Percentiles rank a stretch among this genome's conserved stretches.
phyloP scores from a whole-genome alignment of 2,888 invertebrate genomes.

The Adelognathus sp. region DNA sequence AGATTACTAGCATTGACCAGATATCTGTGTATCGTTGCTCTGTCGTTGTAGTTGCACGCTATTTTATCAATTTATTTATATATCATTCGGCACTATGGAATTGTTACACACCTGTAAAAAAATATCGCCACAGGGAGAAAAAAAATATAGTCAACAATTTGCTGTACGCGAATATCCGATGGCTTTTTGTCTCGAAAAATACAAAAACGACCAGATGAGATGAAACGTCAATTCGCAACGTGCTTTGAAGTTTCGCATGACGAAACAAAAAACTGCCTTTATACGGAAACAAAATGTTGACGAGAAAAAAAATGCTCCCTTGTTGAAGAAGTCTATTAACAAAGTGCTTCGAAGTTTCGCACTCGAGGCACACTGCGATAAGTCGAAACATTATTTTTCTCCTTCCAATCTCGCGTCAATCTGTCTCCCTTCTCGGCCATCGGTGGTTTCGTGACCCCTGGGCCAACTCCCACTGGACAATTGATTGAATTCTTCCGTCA shows the following conservation, averaged over 20 bases:
- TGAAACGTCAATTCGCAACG: conserved; percentile 16
- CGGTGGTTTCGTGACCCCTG: conserved; percentile 11
- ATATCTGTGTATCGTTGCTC: conserved; percentile 20
- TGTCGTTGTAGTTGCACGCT: conserved; percentile 26
- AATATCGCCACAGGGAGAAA: not conserved
- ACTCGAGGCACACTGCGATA: conserved; percentile 16
- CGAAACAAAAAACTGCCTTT: not conserved
- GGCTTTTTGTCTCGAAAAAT: not conserved
- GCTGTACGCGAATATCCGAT: not conserved
- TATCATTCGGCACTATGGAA: not conserved
- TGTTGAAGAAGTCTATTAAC: not conserved
- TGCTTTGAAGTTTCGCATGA: not conserved
- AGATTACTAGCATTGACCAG: conserved; percentile 55
- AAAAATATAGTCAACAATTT: not conserved
- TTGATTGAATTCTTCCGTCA: conserved; percentile 36
- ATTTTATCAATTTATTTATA: not conserved
- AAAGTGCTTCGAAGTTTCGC: conserved; percentile 48
- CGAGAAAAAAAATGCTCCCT: not conserved
- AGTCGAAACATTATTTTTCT: not conserved
- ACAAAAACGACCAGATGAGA: conserved; percentile 3
- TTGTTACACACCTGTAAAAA: too few species aligned
- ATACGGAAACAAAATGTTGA: not conserved
- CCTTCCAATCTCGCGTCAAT: conserved; percentile 6
- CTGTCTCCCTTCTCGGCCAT: conserved; percentile 29
- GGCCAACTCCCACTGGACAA: conserved; percentile 14